Percentiles rank a stretch among this genome's conserved stretches.
These are phyloP conservation scores for Nibea coibor DNA, from an alignment of 2,113 vertebrate genomes.

Conservation along the genomic window DNA sequence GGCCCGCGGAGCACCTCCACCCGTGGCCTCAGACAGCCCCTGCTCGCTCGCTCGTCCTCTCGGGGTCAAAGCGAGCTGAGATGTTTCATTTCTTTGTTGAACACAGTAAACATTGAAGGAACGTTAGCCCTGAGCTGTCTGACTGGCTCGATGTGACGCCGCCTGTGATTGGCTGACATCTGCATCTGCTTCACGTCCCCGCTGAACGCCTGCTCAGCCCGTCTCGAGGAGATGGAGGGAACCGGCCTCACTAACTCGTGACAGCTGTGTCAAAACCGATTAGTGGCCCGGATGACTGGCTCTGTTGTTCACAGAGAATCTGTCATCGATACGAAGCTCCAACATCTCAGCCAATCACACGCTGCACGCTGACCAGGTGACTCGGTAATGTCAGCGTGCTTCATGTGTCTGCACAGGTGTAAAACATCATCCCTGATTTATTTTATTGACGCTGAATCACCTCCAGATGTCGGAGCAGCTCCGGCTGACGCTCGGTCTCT, in stretches of 20 bases:
- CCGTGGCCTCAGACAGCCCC: conserved; percentile 25
- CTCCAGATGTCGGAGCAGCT: too few species aligned
- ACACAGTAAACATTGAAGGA: too few species aligned
- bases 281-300: conserved; percentile 40
- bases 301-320: conserved; percentile 38
- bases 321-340: not conserved
- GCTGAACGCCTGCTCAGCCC: conserved; percentile 37
- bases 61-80: not conserved
- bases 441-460: too few species aligned
- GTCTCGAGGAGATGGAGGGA: conserved; percentile 46
- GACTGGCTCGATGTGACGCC: not conserved
- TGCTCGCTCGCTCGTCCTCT: conserved; percentile 2
- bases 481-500: too few species aligned
- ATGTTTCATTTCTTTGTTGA: not conserved
- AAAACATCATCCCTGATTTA: too few species aligned
- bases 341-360: too few species aligned
- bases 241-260: conserved; percentile 62
- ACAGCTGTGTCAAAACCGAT: conserved; percentile 70
- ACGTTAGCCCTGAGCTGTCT: not conserved
- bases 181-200: conserved; percentile 4
- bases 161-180: not conserved
- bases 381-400: too few species aligned
- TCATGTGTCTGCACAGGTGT: too few species aligned
- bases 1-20: not conserved
- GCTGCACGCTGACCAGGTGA: too few species aligned